Base-by-base conservation (phyloP, 2,797 vertebrate species). In the Anabacerthia variegaticeps region DNA sequence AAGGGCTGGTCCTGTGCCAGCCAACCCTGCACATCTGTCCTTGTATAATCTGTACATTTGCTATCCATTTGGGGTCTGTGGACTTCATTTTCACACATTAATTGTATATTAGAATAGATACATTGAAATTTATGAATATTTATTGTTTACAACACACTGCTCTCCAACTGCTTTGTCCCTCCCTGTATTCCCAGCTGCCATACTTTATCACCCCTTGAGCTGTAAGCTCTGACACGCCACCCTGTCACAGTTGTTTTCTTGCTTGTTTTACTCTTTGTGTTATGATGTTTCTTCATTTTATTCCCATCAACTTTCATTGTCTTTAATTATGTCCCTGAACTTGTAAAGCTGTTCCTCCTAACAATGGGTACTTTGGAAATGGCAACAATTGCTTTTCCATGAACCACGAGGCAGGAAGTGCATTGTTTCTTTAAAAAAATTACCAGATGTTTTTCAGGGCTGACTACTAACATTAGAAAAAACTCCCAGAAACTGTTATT, bases 251-350 rank as follows among this genome's bases (percentile, higher is more conserved):
- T 80, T 0, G 1, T 93, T 95, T 59, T 52, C 83, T 92, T 65
- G 59, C 66, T 92, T 94, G 92, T 96, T 96, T 82, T 12, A 88
- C 73, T 76, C 95, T 87, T 79, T 92, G 91, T 94, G 83, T 96
- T 80, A 75, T n/a, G 61, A 87, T 92, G 92, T 68, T 93, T 91
- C 85, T 96, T 97, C 78, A 93, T 95, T 97, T 97, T 58, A 96
- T 95, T 96, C 88, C 89, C 90, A 97, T 95, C 95, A 96, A 92
- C 91, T 94, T 94, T 88, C 93, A 93, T 97, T 97, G 96, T 95
- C 89, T 96, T 83, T 95, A 97, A 96, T 92, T 93, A 92, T 69
- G 85, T 80, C 84, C 94, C 95, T 97, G 95, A 97, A 96, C 95
- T 97, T 90, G 79, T 65, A 96, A 97, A 96, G 91, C 95, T 77